These are phyloP conservation scores for Enteromius paludinosus DNA, from an alignment of 2,797 vertebrate species.

Conservation along the genomic window DNA sequence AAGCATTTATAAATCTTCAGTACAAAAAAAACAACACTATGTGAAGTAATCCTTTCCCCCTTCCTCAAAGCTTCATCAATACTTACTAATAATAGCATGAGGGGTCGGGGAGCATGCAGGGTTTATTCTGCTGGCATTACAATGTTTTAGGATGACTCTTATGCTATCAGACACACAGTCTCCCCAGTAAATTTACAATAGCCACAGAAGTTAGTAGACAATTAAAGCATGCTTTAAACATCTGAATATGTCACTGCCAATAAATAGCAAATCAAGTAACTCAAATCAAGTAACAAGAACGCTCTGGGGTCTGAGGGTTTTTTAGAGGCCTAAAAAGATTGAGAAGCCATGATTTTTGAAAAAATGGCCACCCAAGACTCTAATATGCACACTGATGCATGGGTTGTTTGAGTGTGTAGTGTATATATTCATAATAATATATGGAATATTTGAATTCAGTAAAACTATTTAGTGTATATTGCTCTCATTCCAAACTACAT, in stretches of 20 bases:
- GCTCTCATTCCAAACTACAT: not conserved
- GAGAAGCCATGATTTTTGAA: not conserved
- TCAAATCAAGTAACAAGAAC: no score
- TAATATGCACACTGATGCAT: not conserved
- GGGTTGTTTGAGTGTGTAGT: not conserved
- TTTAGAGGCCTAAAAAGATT: not conserved
- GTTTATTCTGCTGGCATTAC: not conserved
- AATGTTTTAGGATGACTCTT: slow-evolving; percentile 27
- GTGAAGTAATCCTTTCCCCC: not conserved
- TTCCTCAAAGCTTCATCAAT: slow-evolving; percentile 33
- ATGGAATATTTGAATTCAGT: slow-evolving; percentile 8
- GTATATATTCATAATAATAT: not conserved
- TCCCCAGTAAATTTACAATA: not conserved
- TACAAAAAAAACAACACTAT: slow-evolving; percentile 4
- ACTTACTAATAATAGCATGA: slow-evolving; percentile 41
- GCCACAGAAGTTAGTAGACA: not conserved
- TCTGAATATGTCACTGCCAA: not conserved
- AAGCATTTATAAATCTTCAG: not conserved
- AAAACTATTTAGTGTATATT: not conserved
- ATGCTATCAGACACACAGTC: slow-evolving; percentile 5
- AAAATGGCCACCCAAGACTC: not conserved
- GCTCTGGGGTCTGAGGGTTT: no score
- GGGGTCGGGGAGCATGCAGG: not conserved
- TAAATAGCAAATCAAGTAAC: not conserved
- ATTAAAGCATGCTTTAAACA: not conserved